Evolutionary conservation across 2,888 invertebrate species (phyloP), one percentile per base, ranked within the genome.

Genomic region (Acheta domesticus): DNA sequence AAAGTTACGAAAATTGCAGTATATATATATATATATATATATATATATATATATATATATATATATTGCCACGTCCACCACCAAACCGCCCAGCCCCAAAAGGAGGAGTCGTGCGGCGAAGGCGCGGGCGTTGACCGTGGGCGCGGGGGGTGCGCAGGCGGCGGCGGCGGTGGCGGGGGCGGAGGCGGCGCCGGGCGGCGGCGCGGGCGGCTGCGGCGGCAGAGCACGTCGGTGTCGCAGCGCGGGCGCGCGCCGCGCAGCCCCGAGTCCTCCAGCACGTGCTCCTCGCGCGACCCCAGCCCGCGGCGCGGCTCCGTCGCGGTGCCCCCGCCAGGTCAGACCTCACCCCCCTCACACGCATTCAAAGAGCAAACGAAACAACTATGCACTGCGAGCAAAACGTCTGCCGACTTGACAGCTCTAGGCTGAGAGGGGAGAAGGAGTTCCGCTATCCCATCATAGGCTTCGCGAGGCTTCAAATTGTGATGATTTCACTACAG

Each of bases 171-270:
- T 11, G 14, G n/a, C 62, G 14, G n/a, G 12, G 36, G 36, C 5
- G 96, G 96, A 82, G 96, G 96, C 0, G 96, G 96, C 86, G 96
- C 96, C 81, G 96, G 96, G 5, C 93, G 84, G 48, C 89, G 92
- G 81, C 88, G 92, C 81, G 91, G 92, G 80, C 89, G 93, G 75
- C 88, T 95, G 79, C 88, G 95, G 82, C 89, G 95, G 83, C 94
- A 96, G 86, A 62, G 62, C 62, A 62, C 62, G 3, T 94, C 94
- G 48, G 93, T 92, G 50, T 94, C 95, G 14, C 62, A 62, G n/a
- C 14, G 62, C 14, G 62, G 62, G n/a, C 14, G 16, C 16, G 83
- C 84, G 12, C 85, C 86, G 75, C 87, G 89, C 79, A 89, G 89
- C 12, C 89, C 89, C 14, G 89, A 89, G 77, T 89, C 89, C 74